These are phyloP conservation scores for Ectobius pallidus DNA, from an alignment of 2,888 invertebrate species.

Conservation along the genomic window DNA sequence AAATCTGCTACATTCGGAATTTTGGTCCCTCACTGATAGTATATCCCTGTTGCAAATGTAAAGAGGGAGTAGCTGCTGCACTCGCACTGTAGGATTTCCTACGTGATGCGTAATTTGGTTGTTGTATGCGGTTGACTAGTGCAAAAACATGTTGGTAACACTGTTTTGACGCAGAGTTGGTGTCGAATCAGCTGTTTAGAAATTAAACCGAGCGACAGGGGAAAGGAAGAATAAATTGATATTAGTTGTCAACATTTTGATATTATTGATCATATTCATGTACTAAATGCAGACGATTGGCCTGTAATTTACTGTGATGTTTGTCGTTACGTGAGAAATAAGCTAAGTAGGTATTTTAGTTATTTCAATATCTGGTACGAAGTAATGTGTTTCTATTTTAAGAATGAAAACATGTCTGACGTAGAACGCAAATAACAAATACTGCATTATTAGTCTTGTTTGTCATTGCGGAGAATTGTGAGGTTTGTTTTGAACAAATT, in stretches of 20 bases:
- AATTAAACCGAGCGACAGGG: neutral
- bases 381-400: conserved; percentile 33
- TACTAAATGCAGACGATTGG: neutral
- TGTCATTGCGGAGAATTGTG: neutral
- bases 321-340: too few relatives aligned
- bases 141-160: neutral
- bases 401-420: conserved; percentile 40
- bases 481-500: too few relatives aligned
- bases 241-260: neutral
- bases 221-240: neutral
- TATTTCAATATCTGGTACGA: neutral
- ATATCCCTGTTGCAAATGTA: too few relatives aligned
- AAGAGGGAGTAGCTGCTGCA: too few relatives aligned
- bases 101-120: too few relatives aligned
- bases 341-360: too few relatives aligned
- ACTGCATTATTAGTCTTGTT: too few relatives aligned
- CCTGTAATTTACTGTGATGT: neutral
- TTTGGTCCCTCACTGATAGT: too few relatives aligned
- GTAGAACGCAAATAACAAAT: conserved; percentile 25
- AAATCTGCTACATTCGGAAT: too few relatives aligned
- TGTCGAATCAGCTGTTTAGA: conserved; percentile 24
- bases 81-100: too few relatives aligned
- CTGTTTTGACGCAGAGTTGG: conserved; percentile 9
- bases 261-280: too few relatives aligned
- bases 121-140: too few relatives aligned